These are phyloP conservation scores for Petaurus breviceps DNA, from an alignment of 2,113 vertebrate species.

Conservation along the genomic window DNA sequence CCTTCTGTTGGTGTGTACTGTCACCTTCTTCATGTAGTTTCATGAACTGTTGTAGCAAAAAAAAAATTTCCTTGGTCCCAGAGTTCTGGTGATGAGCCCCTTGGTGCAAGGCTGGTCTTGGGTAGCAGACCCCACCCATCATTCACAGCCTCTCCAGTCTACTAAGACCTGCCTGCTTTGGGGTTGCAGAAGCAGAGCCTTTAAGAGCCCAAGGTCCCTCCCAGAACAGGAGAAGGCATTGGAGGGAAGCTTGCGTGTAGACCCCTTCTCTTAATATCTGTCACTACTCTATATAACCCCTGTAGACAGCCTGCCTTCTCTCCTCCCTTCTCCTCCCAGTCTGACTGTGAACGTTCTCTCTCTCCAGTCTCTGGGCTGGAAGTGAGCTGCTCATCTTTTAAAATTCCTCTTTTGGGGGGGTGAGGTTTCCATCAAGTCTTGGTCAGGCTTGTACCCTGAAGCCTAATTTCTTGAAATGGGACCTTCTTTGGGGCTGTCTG, in stretches of 20 bases:
- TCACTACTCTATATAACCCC: not conserved
- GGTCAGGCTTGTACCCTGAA: not conserved
- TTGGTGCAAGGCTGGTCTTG: not conserved
- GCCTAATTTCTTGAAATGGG: not conserved
- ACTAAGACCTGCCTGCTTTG: too few species aligned
- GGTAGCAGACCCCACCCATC: not conserved
- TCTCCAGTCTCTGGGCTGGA: too few species aligned
- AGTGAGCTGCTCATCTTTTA: not conserved
- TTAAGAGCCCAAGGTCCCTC: not conserved
- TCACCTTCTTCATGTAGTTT: not conserved
- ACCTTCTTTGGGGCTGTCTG: not conserved
- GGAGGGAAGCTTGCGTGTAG: not conserved
- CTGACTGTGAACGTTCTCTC: not conserved
- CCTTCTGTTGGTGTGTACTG: not conserved
- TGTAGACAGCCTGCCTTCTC: not conserved
- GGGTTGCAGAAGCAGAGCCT: not conserved
- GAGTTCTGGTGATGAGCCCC: not conserved
- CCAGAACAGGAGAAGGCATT: not conserved
- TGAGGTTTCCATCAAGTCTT: not conserved
- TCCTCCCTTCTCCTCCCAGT: not conserved
- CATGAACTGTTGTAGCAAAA: not conserved
- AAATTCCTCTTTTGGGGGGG: not conserved
- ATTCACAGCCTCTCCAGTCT: not conserved
- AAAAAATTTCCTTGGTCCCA: not conserved
- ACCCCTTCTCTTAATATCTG: not conserved